phyloP scores from a whole-genome alignment of 2,113 vertebrate species.

The Psettodes erumei region DNA sequence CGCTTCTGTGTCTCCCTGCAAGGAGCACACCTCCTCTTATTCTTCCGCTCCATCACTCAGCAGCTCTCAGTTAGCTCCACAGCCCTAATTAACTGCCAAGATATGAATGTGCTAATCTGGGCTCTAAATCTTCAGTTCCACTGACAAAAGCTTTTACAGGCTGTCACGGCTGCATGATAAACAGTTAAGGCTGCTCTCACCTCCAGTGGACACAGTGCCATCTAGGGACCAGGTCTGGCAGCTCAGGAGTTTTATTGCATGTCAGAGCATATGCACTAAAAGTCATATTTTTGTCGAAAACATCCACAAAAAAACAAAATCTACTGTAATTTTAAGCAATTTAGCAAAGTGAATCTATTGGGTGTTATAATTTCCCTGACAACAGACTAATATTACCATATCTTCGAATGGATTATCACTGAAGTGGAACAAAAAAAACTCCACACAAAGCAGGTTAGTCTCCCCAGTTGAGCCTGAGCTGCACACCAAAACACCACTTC shows the following conservation, averaged over 20 bases:
- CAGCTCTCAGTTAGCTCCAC: conserved; percentile 68
- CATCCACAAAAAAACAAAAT: not conserved
- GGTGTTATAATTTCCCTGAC: conserved; percentile 19
- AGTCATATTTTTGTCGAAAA: not conserved
- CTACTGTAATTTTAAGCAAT: not conserved
- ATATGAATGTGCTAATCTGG: conserved; percentile 75
- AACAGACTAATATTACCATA: conserved; percentile 26
- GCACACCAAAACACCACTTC: conserved; percentile 22
- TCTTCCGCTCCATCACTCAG: conserved; percentile 62
- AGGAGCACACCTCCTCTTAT: conserved; percentile 44
- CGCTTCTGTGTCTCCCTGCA: conserved; percentile 47
- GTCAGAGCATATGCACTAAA: not conserved
- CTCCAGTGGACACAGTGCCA: conserved; percentile 65
- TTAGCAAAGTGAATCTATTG: not conserved
- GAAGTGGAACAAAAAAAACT: conserved; percentile 34
- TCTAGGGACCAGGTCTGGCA: conserved; percentile 55
- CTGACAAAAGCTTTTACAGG: conserved; percentile 73
- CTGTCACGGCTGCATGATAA: conserved; percentile 71
- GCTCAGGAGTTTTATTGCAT: conserved; percentile 6
- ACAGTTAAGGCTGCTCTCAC: conserved; percentile 41
- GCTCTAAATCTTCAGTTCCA: conserved; percentile 71
- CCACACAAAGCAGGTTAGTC: conserved; percentile 12
- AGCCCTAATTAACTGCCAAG: conserved; percentile 77
- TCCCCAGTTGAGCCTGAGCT: conserved; percentile 22
- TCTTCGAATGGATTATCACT: conserved; percentile 35